Evolutionary conservation across 2,888 invertebrate genomes (phyloP).

Genomic region (Idaea aversata): DNA sequence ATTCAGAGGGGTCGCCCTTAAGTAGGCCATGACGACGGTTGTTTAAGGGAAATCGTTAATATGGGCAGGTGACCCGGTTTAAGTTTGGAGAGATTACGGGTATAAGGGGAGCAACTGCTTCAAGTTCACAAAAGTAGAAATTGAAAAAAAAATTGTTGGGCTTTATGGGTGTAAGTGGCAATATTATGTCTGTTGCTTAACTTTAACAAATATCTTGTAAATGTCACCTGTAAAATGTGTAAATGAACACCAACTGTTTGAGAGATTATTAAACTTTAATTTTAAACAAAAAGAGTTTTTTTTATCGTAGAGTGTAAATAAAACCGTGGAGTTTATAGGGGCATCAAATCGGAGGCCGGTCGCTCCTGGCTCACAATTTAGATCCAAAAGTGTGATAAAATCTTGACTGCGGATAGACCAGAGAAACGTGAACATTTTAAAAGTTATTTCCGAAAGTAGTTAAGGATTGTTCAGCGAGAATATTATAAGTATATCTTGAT

Average conservation of each 20-base stretch:
- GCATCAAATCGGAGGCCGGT: not conserved
- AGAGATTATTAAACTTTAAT: not conserved
- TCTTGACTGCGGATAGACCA: conserved; percentile 1
- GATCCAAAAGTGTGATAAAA: not conserved
- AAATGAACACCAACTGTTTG: not conserved
- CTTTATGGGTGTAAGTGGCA: not conserved
- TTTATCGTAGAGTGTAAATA: not conserved
- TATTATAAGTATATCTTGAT: not conserved
- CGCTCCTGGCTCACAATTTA: conserved; percentile 1
- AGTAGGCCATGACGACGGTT: conserved; percentile 1
- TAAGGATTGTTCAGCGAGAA: not conserved
- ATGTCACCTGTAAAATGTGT: not conserved
- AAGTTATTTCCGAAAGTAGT: conserved; percentile 1
- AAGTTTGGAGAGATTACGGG: not conserved
- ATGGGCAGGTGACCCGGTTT: not conserved
- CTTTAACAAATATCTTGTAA: not conserved
- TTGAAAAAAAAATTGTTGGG: not conserved
- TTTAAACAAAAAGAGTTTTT: not conserved
- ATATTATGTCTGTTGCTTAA: too few relatives aligned
- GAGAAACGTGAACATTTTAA: not conserved
- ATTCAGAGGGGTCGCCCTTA: conserved; percentile 2
- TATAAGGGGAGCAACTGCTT: not conserved
- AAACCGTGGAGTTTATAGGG: not conserved
- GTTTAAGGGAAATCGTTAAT: not conserved
- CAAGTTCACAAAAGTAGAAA: not conserved